Evolutionary conservation across 2,113 vertebrate genomes (phyloP), one percentile per base, ranked within the genome.

Genomic region (Stigmatopora nigra): DNA sequence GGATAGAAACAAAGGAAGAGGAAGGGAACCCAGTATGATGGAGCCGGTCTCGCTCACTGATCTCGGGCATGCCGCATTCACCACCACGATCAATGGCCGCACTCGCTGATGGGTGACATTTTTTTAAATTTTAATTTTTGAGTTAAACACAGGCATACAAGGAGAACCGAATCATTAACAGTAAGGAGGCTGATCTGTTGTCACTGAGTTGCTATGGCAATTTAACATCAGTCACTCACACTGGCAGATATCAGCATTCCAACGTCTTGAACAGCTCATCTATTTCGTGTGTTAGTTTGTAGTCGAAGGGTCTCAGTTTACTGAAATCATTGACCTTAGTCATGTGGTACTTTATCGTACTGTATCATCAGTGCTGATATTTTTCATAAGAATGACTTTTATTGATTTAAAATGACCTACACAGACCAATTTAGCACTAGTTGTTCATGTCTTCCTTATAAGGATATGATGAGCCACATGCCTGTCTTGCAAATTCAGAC

Each of bases 1-100:
- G 74, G 78, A 78, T 77, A 69, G 87, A 89, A 90, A 89, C 87
- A 89, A 85, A 90, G 88, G 88, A 89, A 91, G 81, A 82, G 88
- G 89, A 88, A 86, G 83, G 72, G 81, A 84, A 84, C 67, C 75
- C 82, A 68, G 76, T 63, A 73, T 78, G 89, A 86, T 84, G 81
- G 78, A 86, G 84, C 60, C 79, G 68, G 83, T 80, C 72, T 66
- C 73, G 73, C 5, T 31, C 60, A 75, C 60, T 75, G 71, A 68
- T 79, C 72, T 73, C 80, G 81, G 81, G 76, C 84, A 71, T 75
- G 77, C 70, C 47, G 25, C 65, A 84, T 80, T 75, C 69, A 79
- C 59, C 7, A 48, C 48, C 65, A 48, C 67, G 58, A 65, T 72
- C 85, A 75, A 87, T 82, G 78, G 73, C 74, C 75, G 78, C 70